phyloP scores from a whole-genome alignment of 2,797 vertebrate genomes.

The Clangula hyemalis region DNA sequence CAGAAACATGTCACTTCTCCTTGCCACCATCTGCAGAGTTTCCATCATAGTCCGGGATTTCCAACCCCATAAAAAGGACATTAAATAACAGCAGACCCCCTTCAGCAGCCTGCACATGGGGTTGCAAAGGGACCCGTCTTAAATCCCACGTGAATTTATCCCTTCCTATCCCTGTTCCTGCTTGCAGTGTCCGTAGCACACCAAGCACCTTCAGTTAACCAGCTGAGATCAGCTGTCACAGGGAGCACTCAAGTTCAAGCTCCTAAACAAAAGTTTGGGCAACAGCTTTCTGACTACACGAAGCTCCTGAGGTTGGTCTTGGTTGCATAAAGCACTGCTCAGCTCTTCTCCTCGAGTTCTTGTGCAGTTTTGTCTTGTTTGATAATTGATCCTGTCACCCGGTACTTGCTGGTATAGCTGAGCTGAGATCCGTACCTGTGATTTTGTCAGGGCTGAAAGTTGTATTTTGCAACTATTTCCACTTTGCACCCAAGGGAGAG shows the following conservation, averaged over 20 bases:
- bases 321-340: background rate
- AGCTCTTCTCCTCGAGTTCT: background rate
- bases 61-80: background rate
- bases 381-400: background rate
- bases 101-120: background rate
- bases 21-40: background rate
- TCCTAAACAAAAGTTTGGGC: background rate
- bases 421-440: background rate
- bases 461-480: background rate
- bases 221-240: background rate
- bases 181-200: background rate
- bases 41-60: background rate
- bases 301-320: background rate
- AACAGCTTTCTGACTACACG: background rate
- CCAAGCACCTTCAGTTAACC: background rate
- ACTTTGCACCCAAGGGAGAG: background rate
- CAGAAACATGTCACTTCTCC: background rate
- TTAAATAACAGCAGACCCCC: background rate
- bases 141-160: background rate
- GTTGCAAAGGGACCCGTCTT: background rate
- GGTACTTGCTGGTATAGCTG: background rate
- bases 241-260: background rate
- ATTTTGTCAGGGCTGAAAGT: background rate
- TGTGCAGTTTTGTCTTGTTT: background rate
- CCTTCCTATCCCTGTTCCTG: background rate